phyloP scores from a whole-genome alignment of 2,888 invertebrate genomes.

The Andrena bucephala region DNA sequence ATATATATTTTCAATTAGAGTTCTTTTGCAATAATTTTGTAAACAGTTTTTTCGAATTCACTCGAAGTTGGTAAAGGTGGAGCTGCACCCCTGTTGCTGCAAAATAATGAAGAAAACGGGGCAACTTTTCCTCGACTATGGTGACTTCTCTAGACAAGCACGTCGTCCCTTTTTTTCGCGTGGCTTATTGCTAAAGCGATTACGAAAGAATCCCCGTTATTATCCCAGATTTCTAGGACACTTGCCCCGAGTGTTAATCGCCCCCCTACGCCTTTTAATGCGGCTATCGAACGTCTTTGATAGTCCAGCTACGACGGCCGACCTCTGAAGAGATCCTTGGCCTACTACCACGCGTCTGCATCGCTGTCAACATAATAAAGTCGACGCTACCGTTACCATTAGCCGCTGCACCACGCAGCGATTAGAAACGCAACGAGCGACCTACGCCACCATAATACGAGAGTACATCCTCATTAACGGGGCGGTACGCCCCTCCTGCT shows the following conservation, averaged over 20 bases:
- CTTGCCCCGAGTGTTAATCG: slow-evolving; percentile 27
- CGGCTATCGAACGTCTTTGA: slow-evolving; percentile 62
- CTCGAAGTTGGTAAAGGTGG: too few relatives aligned
- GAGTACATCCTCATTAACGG: slow-evolving; percentile 84
- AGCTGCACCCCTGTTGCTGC: too few relatives aligned
- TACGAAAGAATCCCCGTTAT: slow-evolving; percentile 39
- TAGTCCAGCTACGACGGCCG: slow-evolving; percentile 26
- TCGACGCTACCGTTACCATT: slow-evolving; percentile 65
- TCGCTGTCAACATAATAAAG: slow-evolving; percentile 57
- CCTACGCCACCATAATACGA: slow-evolving; percentile 75
- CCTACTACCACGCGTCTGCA: slow-evolving; percentile 60
- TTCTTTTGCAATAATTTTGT: too few relatives aligned
- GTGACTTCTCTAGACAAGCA: neutral
- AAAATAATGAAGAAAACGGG: too few relatives aligned
- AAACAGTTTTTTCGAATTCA: too few relatives aligned
- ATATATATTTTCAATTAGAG: too few relatives aligned
- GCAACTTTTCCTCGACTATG: neutral
- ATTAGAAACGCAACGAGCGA: slow-evolving; percentile 74
- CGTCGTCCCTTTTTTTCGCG: neutral
- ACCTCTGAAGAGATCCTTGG: slow-evolving; percentile 67
- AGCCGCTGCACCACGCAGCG: slow-evolving; percentile 59
- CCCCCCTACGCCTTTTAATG: neutral
- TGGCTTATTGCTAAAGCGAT: slow-evolving; percentile 29
- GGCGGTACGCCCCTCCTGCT: slow-evolving; percentile 66
- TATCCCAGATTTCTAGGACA: slow-evolving; percentile 48